Evolutionary conservation across 2,797 vertebrate genomes (phyloP).

Genomic region (Pampus argenteus): DNA sequence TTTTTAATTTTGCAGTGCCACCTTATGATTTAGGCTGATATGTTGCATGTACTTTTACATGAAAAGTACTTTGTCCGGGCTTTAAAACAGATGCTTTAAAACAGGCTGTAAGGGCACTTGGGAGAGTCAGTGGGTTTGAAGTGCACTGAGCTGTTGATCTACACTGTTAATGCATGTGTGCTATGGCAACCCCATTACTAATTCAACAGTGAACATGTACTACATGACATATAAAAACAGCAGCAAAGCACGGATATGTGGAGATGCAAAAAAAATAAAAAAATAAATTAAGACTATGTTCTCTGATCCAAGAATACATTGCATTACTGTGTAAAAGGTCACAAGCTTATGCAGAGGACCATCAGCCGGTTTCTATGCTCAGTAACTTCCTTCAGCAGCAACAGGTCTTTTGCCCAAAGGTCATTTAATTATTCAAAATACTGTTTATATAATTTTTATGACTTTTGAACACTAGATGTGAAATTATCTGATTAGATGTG

Average conservation of each 20-base stretch:
- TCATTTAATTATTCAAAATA: slow-evolving; percentile 43
- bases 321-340: slow-evolving; percentile 65
- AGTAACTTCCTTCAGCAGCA: slow-evolving; percentile 32
- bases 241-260: slow-evolving; percentile 59
- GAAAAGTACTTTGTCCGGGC: slow-evolving; percentile 38
- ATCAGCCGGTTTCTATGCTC: slow-evolving; percentile 34
- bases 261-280: too few species aligned
- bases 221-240: slow-evolving; percentile 71
- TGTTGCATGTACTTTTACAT: slow-evolving; percentile 40
- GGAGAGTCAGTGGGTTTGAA: slow-evolving; percentile 56
- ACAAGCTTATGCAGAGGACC: slow-evolving; percentile 31
- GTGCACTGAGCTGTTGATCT: slow-evolving; percentile 63
- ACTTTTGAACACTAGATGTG: slow-evolving; percentile 4
- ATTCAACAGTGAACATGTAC: slow-evolving; percentile 75
- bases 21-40: slow-evolving; percentile 48
- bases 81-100: slow-evolving; percentile 50
- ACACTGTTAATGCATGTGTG: slow-evolving; percentile 56
- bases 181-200: slow-evolving; percentile 71
- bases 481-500: too few species aligned
- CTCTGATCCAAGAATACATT: slow-evolving; percentile 65
- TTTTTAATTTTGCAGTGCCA: slow-evolving; percentile 27
- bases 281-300: slow-evolving; percentile 67
- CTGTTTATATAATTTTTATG: slow-evolving; percentile 11
- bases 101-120: slow-evolving; percentile 55
- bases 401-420: slow-evolving; percentile 51